Percentiles rank a stretch among this genome's conserved stretches.
phyloP scores from a whole-genome alignment of 2,888 invertebrate species.

The Hemaris fuciformis region DNA sequence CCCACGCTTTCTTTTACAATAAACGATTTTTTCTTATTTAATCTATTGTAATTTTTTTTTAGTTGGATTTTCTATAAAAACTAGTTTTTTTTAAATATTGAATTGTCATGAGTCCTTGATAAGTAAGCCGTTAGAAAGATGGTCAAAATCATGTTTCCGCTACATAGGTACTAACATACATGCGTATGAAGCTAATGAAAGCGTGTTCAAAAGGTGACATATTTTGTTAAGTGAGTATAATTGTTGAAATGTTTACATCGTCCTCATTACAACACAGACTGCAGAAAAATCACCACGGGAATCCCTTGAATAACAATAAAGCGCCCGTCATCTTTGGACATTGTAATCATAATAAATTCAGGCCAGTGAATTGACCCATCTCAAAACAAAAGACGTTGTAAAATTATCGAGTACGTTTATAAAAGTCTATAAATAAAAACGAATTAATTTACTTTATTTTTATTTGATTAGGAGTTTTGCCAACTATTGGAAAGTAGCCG shows the following conservation, averaged over 20 bases:
- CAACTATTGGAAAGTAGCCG: neutral
- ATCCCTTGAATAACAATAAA: slow-evolving; percentile 38
- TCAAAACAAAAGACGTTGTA: slow-evolving; percentile 44
- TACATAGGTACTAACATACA: too few species aligned
- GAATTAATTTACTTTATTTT: neutral
- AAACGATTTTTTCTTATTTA: too few species aligned
- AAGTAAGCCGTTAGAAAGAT: too few species aligned
- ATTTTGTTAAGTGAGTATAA: neutral
- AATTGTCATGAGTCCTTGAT: too few species aligned
- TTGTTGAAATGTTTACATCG: neutral
- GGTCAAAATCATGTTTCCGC: too few species aligned
- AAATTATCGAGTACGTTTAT: slow-evolving; percentile 33
- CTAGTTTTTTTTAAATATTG: too few species aligned
- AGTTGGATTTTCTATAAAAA: too few species aligned
- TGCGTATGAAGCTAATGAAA: too few species aligned
- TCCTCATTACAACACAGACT: slow-evolving; percentile 26
- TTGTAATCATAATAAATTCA: slow-evolving; percentile 58
- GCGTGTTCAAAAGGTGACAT: too few species aligned
- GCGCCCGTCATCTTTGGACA: slow-evolving; percentile 37
- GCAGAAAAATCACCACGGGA: slow-evolving; percentile 37
- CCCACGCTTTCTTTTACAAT: too few species aligned
- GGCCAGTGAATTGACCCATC: slow-evolving; percentile 47
- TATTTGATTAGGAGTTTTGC: neutral
- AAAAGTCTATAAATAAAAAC: neutral
- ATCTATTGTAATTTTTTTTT: too few species aligned